Percentiles rank a stretch among this genome's conserved stretches.
phyloP scores from a whole-genome alignment of 2,888 invertebrate species.

The Cheilosia soror region DNA sequence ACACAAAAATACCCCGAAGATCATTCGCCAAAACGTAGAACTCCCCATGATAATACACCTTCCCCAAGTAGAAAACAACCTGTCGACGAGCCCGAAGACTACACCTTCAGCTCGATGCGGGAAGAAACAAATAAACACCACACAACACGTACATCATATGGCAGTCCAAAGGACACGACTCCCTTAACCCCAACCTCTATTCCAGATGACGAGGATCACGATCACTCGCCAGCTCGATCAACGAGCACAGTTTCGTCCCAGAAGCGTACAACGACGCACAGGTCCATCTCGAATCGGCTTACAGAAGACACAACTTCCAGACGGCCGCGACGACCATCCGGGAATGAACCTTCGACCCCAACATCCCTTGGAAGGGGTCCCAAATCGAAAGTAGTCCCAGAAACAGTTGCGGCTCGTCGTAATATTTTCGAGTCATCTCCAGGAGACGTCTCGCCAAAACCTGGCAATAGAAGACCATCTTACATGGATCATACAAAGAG shows the following conservation, averaged over 20 bases:
- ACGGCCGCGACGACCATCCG: slow-evolving; percentile 52
- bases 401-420: slow-evolving; percentile 80
- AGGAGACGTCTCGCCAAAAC: slow-evolving; percentile 66
- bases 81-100: slow-evolving; percentile 64
- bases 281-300: slow-evolving; percentile 29
- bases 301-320: slow-evolving; percentile 50
- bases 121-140: slow-evolving; percentile 65
- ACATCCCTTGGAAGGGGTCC: slow-evolving; percentile 22
- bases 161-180: slow-evolving; percentile 60
- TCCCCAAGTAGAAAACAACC: slow-evolving; percentile 54
- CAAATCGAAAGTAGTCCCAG: slow-evolving; percentile 76
- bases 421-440: slow-evolving; percentile 80
- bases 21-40: slow-evolving; percentile 60
- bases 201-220: slow-evolving; percentile 61
- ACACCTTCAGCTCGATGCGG: slow-evolving; percentile 60
- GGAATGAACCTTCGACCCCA: slow-evolving; percentile 53
- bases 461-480: slow-evolving; percentile 79
- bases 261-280: slow-evolving; percentile 40
- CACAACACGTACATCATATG: slow-evolving; percentile 59
- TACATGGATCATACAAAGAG: slow-evolving; percentile 84
- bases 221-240: slow-evolving; percentile 67
- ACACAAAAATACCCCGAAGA: slow-evolving; percentile 65
- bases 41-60: slow-evolving; percentile 56
- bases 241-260: slow-evolving; percentile 66
- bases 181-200: slow-evolving; percentile 56